A percentile compares a stretch with the other conserved stretches of the same genome.
Evolutionary conservation across 2,888 invertebrate genomes (phyloP).

Genomic region (Caradrina kadenii): DNA sequence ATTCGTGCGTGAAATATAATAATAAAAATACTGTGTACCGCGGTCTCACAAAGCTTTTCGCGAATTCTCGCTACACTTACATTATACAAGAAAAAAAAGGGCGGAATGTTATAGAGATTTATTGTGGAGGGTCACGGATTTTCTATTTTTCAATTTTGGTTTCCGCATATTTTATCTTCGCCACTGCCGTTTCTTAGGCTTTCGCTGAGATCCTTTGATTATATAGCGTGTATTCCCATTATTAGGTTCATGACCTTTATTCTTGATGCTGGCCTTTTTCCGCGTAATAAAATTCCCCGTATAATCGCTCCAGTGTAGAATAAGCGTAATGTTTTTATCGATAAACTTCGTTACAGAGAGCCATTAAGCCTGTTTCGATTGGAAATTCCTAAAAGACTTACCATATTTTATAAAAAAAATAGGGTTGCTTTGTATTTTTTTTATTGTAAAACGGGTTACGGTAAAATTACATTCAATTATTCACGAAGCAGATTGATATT

Average conservation of each 20-base stretch:
- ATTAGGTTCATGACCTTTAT: not conserved
- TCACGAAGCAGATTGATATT: too few species aligned
- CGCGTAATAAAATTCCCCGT: conserved; percentile 19
- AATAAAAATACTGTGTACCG: conserved; percentile 42
- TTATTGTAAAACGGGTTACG: not conserved
- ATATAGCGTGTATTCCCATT: conserved; percentile 4
- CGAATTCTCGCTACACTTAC: conserved; percentile 36
- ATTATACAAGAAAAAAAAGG: conserved; percentile 32
- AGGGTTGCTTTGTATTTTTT: too few species aligned
- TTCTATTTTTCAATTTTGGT: conserved; percentile 23
- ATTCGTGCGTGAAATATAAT: conserved; percentile 43
- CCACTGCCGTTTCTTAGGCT: not conserved
- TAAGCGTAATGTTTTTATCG: conserved; percentile 18
- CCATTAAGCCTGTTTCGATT: not conserved
- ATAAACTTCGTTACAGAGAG: not conserved
- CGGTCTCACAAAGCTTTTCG: conserved; percentile 44
- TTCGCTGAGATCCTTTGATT: conserved; percentile 9
- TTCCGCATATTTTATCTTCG: not conserved
- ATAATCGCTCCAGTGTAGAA: not conserved
- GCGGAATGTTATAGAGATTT: conserved; percentile 15
- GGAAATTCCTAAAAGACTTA: not conserved
- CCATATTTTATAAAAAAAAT: not conserved
- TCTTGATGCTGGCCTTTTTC: conserved; percentile 14
- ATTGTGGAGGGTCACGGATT: conserved; percentile 22
- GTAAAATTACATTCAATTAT: too few species aligned